Percentiles rank a stretch among this genome's conserved stretches.
These are phyloP conservation scores for Ophthalmolycus amberensis DNA, from an alignment of 2,113 vertebrate species.

Conservation along the genomic window DNA sequence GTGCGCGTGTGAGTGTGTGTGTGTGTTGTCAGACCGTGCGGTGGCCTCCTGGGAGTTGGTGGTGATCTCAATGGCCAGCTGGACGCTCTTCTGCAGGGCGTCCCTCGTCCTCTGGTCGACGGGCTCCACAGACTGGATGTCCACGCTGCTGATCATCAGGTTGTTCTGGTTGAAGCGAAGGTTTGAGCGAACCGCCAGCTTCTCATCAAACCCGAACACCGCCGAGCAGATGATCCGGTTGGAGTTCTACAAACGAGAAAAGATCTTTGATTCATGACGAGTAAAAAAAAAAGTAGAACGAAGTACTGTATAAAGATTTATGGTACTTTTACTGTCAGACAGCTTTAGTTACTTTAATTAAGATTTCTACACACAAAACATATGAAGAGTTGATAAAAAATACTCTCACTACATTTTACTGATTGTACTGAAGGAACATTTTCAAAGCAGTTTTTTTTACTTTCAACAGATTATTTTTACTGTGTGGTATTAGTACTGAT, in stretches of 20 bases:
- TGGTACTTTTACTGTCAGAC: not conserved
- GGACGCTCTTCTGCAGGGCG: conserved; percentile 91
- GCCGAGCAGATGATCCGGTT: conserved; percentile 90
- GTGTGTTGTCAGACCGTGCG: conserved; percentile 77
- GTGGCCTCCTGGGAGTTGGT: conserved; percentile 95
- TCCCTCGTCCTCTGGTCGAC: conserved; percentile 92
- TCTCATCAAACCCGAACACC: conserved; percentile 90
- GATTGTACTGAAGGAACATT: too few relatives aligned
- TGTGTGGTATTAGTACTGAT: too few relatives aligned
- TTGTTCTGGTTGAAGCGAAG: conserved; percentile 87
- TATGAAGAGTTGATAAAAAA: too few relatives aligned
- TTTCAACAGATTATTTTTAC: too few relatives aligned
- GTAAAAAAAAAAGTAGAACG: not conserved
- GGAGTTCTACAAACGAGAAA: conserved; percentile 83
- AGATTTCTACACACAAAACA: too few relatives aligned
- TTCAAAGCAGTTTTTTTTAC: too few relatives aligned
- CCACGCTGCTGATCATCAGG: conserved; percentile 91
- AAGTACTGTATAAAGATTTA: too few relatives aligned
- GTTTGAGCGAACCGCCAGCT: conserved; percentile 77
- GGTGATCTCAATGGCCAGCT: conserved; percentile 94
- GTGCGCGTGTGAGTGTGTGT: not conserved
- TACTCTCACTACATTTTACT: too few relatives aligned
- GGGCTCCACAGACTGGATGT: conserved; percentile 92
- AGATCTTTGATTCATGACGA: too few relatives aligned
- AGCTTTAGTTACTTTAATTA: not conserved